Base-by-base conservation (phyloP, 2,888 invertebrate genomes). In the Nephrocerus scutellatus region DNA sequence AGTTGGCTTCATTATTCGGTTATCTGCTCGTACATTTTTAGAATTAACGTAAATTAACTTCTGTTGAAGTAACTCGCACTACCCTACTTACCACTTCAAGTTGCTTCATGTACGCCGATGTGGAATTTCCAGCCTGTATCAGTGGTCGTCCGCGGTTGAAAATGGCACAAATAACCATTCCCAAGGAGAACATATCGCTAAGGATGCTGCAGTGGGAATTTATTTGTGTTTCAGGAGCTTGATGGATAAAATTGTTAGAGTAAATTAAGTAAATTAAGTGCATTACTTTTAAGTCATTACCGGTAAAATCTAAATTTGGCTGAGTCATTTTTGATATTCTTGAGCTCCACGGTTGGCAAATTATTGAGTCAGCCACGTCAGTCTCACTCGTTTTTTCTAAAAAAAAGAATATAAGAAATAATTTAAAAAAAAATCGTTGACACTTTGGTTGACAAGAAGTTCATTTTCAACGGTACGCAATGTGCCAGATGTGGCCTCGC, bases 171-270 rank as follows among this genome's bases (percentile, higher is more conserved):
- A 97, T 83, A 36, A 93, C 82, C 77, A 97, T 83, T 13, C 96
- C 97, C 51, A 97, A 72, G 0, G 95, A 92, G 70, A 86, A 98
- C 85, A 97, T 95, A 68, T 98, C 97, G 53, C 92, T 92, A 29
- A 87, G 75, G 36, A 87, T 83, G 62, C 85, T 88, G 71, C 85
- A 86, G 32, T 77, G 75, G 18, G 86, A 85, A 53, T 78, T 79
- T 18, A 79, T 76, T 70, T 96, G 93, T 28, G 87, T 82, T 73
- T 98, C 97, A 2, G 97, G 97, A 36, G 97, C 96, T 82, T 24
- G 9, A 29, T 31, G 22, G 14, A 28, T 3, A 20, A 29, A 20
- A 18, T n/a, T n/a, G 32, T 15, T 16, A 15, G 24, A 21, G 30
- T 15, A 30, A 32, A 20, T 14, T 10, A 14, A 33, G 10, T n/a